A percentile compares a stretch with the other conserved stretches of the same genome.
Conservation (phyloP, 2,888 invertebrate genomes). For the Euproctis similis region DNA sequence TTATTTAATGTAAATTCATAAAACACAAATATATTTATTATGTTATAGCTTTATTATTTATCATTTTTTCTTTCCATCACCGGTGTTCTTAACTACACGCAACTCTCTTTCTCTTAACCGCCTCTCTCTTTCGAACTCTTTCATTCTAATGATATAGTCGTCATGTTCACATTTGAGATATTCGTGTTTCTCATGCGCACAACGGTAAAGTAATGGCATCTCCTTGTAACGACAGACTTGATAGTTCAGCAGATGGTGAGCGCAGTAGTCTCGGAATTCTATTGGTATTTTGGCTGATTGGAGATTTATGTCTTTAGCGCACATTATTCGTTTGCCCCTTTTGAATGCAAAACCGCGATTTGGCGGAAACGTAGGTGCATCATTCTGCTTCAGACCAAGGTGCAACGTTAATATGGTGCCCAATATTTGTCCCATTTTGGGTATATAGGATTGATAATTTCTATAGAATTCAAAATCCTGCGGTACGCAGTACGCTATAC, state of each 20-base stretch:
- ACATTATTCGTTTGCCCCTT: constrained; percentile 82
- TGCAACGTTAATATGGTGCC: constrained; percentile 34
- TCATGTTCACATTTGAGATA: constrained; percentile 85
- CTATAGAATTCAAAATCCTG: too few species aligned
- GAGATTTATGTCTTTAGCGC: constrained; percentile 82
- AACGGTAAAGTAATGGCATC: constrained; percentile 80
- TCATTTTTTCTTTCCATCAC: neutral
- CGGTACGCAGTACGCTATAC: too few species aligned
- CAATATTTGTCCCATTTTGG: constrained; percentile 43
- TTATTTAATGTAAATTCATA: neutral
- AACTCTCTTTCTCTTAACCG: constrained; percentile 45
- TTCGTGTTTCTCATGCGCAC: constrained; percentile 82
- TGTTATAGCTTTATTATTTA: neutral
- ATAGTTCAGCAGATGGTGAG: constrained; percentile 81
- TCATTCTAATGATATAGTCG: constrained; percentile 80
- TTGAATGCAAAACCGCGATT: constrained; percentile 80
- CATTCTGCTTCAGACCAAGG: constrained; percentile 41
- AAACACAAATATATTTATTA: neutral
- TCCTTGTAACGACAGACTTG: constrained; percentile 80
- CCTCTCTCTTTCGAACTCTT: constrained; percentile 58
- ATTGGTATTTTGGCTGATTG: constrained; percentile 81
- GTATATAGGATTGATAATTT: too few species aligned
- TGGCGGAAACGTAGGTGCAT: constrained; percentile 80
- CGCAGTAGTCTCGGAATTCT: constrained; percentile 86
- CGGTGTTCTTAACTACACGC: constrained; percentile 27